phyloP scores from a whole-genome alignment of 2,888 invertebrate species.

The Himalopsyche tibetana region DNA sequence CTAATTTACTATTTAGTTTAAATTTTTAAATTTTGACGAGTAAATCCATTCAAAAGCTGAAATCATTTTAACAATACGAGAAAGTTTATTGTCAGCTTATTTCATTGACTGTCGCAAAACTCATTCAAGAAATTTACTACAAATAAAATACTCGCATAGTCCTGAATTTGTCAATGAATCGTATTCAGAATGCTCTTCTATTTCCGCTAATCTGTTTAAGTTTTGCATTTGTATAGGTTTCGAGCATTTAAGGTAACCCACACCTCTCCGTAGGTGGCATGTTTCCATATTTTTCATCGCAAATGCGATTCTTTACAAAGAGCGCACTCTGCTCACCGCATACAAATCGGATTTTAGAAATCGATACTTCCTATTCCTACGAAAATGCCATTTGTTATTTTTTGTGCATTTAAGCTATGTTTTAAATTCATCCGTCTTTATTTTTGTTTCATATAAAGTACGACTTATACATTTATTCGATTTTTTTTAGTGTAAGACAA shows the following conservation, averaged over 20 bases:
- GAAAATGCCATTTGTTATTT: no score
- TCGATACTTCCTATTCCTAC: background rate
- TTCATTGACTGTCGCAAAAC: conserved; percentile 28
- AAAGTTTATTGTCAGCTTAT: conserved; percentile 20
- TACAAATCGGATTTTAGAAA: conserved; percentile 39
- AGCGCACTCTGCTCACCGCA: conserved; percentile 11
- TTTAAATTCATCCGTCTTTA: no score
- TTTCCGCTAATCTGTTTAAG: conserved; percentile 44
- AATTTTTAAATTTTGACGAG: background rate
- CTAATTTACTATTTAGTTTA: no score
- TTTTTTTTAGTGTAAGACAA: no score
- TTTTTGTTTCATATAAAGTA: no score
- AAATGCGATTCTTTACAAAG: conserved; percentile 34
- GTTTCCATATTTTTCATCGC: conserved; percentile 20
- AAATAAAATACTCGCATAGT: background rate
- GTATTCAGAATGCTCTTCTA: background rate
- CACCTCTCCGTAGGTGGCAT: conserved; percentile 42
- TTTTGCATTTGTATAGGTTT: conserved; percentile 21
- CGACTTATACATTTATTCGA: no score
- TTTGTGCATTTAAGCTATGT: no score
- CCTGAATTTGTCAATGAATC: conserved; percentile 11
- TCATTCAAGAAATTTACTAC: conserved; percentile 27
- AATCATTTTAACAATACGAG: background rate
- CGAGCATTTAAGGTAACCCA: conserved; percentile 17
- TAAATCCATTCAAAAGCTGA: background rate